Evolutionary conservation across 2,797 vertebrate species (phyloP), one percentile per base, ranked within the genome.

Genomic region (Mycteria americana): DNA sequence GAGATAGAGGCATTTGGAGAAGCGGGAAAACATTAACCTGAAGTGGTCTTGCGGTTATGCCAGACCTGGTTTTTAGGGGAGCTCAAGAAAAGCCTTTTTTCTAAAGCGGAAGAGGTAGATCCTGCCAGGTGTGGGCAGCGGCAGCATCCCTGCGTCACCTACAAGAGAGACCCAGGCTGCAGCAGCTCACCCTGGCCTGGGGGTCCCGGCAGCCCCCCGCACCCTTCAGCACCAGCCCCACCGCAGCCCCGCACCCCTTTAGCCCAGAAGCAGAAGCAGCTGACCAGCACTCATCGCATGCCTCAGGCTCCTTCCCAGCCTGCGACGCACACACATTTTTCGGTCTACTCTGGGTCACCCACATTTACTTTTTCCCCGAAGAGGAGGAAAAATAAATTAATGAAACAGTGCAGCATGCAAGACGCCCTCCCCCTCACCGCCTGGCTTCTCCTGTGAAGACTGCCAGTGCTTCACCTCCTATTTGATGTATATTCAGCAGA

Each of bases 401-500:
- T 92, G 79, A 84, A 96, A 78, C 37, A 37, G 22, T 95, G 87
- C 56, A 65, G 95, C 95, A 83, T 57, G 92, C 50, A 91, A 93
- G 86, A 96, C 51, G 5, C 17, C 68, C 85, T 95, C 92, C 91
- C 87, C 89, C 91, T 92, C 33, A 17, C 53, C 1, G 39, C 95
- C 94, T 48, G 54, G 68, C 82, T 96, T 79, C 69, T 96, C 72
- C 94, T 90, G 81, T 89, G 88, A 92, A 93, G 91, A 35, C 74
- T 75, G 91, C 85, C 93, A 92, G 89, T 62, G 75, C 89, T 95
- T 97, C 81, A 85, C 78, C 91, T 96, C 86, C 80, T 90, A 37
- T 97, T 95, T 96, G 94, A 97, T 97, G 73, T 96, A 48, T 50
- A 60, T 89, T 87, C 95, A 95, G 86, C 84, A 73, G 82, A 93